Evolutionary conservation across 2,113 vertebrate genomes (phyloP).

Genomic region (Thamnophis sirtalis): DNA sequence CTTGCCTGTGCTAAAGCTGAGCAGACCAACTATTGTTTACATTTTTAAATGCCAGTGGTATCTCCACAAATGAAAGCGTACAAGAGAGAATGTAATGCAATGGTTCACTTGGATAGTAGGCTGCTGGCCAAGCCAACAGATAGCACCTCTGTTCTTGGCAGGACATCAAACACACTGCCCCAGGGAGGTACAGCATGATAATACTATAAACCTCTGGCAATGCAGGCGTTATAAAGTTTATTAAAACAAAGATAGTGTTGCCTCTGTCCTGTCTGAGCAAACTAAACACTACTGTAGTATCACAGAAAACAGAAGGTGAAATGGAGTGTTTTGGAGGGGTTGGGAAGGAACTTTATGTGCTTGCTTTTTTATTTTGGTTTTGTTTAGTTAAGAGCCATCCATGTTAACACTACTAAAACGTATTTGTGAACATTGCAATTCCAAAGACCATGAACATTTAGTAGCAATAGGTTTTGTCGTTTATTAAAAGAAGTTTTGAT

Average conservation of each 20-base stretch:
- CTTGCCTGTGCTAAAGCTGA: background rate
- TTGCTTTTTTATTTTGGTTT: background rate
- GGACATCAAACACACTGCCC: background rate
- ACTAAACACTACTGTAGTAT: background rate
- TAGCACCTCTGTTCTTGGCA: background rate
- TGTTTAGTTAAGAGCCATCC: background rate
- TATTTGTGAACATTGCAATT: background rate
- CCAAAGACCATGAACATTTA: background rate
- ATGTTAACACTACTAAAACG: background rate
- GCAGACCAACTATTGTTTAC: background rate
- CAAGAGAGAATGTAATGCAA: background rate
- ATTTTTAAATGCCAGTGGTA: background rate
- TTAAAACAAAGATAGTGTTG: background rate
- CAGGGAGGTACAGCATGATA: background rate
- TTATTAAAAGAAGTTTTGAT: background rate
- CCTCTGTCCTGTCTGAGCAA: background rate
- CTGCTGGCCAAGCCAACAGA: background rate
- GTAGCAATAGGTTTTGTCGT: background rate
- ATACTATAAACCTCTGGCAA: background rate
- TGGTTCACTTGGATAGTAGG: background rate
- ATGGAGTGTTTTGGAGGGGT: background rate
- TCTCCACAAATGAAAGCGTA: background rate
- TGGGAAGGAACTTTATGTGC: background rate
- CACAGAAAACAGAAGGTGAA: background rate
- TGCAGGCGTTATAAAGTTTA: background rate